Conservation (phyloP, 2,888 invertebrate species). For the Oscheius myriophilus region DNA sequence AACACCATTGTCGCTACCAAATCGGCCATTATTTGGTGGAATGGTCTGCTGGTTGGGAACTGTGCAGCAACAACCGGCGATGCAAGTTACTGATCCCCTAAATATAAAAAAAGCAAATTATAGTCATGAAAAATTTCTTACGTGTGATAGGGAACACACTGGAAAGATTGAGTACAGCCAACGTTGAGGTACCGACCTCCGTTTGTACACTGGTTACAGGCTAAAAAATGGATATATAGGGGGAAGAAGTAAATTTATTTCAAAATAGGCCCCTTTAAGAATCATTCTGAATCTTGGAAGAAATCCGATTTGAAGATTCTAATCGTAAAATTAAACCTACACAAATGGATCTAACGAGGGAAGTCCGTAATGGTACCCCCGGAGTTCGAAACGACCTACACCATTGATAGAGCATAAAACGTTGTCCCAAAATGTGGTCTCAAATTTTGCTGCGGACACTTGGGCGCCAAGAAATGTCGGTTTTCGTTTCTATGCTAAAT, state of each 20-base stretch:
- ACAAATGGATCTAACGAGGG: not conserved
- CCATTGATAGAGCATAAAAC: not conserved
- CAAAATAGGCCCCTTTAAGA: not conserved
- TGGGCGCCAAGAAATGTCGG: too few species aligned
- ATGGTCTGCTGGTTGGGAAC: constrained; percentile 38
- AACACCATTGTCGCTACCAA: constrained; percentile 26
- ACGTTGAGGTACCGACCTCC: constrained; percentile 58
- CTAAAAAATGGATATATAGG: constrained; percentile 19
- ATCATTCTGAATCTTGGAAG: not conserved
- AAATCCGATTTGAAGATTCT: not conserved
- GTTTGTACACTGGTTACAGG: constrained; percentile 51
- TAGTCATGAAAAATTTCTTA: not conserved
- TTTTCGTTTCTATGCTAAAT: too few species aligned
- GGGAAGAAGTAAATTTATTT: not conserved
- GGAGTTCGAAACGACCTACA: not conserved
- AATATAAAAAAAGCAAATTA: constrained; percentile 9
- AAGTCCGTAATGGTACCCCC: too few species aligned
- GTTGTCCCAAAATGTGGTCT: too few species aligned
- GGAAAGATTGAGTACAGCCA: constrained; percentile 52
- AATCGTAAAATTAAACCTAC: constrained; percentile 1
- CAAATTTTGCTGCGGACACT: too few species aligned
- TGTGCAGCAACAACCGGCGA: constrained; percentile 63
- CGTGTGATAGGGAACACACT: constrained; percentile 61
- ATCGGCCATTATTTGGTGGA: constrained; percentile 28
- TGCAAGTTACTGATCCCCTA: constrained; percentile 55